A percentile compares a stretch with the other conserved stretches of the same genome.
These are phyloP conservation scores for Coturnix japonica DNA, from an alignment of 2,113 vertebrate genomes.

Conservation along the genomic window DNA sequence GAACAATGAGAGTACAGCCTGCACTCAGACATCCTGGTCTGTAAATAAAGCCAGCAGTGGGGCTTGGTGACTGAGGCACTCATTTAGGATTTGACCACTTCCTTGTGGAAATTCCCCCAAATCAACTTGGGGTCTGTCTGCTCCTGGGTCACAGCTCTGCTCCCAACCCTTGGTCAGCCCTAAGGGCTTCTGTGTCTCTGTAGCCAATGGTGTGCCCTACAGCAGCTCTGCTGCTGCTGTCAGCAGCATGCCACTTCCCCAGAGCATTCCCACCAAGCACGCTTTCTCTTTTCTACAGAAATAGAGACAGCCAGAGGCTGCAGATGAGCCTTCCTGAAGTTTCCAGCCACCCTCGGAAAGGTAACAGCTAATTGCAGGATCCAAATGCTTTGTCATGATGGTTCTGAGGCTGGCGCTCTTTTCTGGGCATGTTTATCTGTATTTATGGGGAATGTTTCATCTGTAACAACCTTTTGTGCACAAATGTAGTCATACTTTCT, in stretches of 20 bases:
- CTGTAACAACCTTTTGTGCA: not conserved
- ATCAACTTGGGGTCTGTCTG: accelerated
- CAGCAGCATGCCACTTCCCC: accelerated
- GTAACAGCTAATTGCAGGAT: not conserved
- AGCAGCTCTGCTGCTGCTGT: not conserved
- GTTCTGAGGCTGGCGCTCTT: not conserved
- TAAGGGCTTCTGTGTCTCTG: accelerated
- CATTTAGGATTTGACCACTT: not conserved
- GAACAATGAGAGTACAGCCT: not conserved
- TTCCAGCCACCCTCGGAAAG: not conserved
- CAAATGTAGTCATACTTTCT: not conserved
- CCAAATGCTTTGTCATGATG: not conserved
- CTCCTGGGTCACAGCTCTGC: accelerated
- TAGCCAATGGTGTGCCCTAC: not conserved
- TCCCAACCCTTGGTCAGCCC: not conserved
- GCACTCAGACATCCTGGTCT: accelerated
- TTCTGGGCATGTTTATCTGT: not conserved
- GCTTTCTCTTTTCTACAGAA: not conserved
- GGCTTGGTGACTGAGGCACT: not conserved
- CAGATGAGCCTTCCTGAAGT: not conserved
- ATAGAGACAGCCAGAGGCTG: not conserved
- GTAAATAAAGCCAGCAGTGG: not conserved
- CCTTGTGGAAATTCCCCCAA: not conserved
- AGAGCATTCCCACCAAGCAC: accelerated
- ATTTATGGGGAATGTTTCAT: not conserved